These are phyloP conservation scores for Lithosia quadra DNA, from an alignment of 2,888 invertebrate genomes.

Conservation along the genomic window DNA sequence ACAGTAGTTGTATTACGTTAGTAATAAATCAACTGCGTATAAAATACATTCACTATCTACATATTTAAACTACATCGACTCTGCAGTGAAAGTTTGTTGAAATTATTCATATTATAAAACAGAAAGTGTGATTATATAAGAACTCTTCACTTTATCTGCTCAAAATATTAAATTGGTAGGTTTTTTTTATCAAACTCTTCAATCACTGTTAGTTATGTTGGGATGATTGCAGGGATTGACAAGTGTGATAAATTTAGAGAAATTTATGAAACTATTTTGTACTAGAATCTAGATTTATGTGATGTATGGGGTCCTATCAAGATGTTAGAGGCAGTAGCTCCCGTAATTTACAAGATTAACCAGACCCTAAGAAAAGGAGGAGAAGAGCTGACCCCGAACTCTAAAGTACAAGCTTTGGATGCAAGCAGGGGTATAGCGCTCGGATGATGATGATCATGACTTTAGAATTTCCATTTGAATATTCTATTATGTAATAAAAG, in stretches of 20 bases:
- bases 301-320: background rate
- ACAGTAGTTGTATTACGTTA: background rate
- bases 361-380: too few species aligned
- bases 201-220: background rate
- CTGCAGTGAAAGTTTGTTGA: slow-evolving; percentile 21
- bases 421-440: background rate
- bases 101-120: slow-evolving; percentile 21
- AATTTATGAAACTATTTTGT: background rate
- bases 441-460: too few species aligned
- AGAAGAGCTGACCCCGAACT: too few species aligned
- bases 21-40: slow-evolving; percentile 6
- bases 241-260: background rate
- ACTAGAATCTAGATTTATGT: background rate
- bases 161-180: background rate
- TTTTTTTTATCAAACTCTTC: background rate
- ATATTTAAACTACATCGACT: slow-evolving; percentile 7
- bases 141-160: background rate
- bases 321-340: too few species aligned
- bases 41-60: background rate
- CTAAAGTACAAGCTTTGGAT: background rate
- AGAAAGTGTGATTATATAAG: slow-evolving; percentile 20
- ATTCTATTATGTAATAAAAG: too few species aligned
- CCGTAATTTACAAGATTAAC: too few species aligned
- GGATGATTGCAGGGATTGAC: background rate
- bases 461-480: too few species aligned